A percentile compares a stretch with the other conserved stretches of the same genome.
These are phyloP conservation scores for Peromyscus leucopus DNA, from an alignment of 2,113 vertebrate species.

Conservation along the genomic window DNA sequence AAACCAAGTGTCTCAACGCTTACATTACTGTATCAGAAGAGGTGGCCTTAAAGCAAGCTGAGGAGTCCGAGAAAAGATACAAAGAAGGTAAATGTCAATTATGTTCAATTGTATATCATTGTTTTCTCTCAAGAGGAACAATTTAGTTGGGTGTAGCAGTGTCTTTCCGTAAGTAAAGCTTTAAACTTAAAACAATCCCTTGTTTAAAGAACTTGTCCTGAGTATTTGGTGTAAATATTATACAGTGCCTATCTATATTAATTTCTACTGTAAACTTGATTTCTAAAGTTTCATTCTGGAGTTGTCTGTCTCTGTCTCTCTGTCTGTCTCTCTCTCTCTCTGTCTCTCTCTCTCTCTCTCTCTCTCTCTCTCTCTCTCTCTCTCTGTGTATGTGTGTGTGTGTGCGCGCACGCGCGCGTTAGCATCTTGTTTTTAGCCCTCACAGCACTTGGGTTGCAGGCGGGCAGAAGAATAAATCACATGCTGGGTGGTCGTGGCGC, in stretches of 20 bases:
- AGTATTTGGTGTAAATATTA: not conserved
- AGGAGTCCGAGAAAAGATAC: slow-evolving; percentile 91
- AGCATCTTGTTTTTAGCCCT: no score
- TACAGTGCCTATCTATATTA: not conserved
- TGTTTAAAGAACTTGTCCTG: slow-evolving; percentile 48
- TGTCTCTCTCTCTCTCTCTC: no score
- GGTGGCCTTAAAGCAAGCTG: slow-evolving; percentile 92
- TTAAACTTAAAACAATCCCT: slow-evolving; percentile 25
- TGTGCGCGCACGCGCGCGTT: no score
- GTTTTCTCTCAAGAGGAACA: not conserved
- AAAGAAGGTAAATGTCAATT: slow-evolving; percentile 90
- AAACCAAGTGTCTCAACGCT: slow-evolving; percentile 93
- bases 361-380: no score
- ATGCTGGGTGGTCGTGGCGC: not conserved
- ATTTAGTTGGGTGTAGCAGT: slow-evolving; percentile 26
- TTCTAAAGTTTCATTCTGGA: slow-evolving; percentile 33
- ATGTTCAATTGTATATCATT: not conserved
- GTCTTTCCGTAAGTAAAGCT: slow-evolving; percentile 56
- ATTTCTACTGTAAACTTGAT: slow-evolving; percentile 58
- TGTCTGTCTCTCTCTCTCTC: no score
- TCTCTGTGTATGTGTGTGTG: no score
- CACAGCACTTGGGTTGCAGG: not conserved
- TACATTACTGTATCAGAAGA: slow-evolving; percentile 94
- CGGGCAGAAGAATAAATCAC: not conserved
- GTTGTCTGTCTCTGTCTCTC: no score